Percentiles rank a stretch among this genome's conserved stretches.
Evolutionary conservation across 2,888 invertebrate genomes (phyloP).

Genomic region (Thelaira solivaga): DNA sequence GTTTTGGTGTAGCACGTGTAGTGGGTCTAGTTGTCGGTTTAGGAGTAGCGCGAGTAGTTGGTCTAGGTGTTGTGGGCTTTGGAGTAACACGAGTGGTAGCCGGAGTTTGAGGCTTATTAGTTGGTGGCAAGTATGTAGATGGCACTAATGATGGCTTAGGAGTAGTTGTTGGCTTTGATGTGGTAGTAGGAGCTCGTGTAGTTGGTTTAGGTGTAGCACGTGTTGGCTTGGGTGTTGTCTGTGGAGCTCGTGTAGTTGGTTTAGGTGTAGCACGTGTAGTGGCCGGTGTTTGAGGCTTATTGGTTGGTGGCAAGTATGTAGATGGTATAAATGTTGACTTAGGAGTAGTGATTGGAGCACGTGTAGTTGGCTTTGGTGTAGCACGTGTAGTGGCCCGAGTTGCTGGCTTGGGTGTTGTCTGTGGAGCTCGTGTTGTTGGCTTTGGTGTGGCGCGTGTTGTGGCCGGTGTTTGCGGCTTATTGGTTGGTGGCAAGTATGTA

Average conservation of each 20-base stretch:
- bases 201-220: constrained; percentile 46
- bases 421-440: constrained; percentile 18
- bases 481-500: constrained; percentile 52
- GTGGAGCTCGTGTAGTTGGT: constrained; percentile 23
- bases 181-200: too few relatives aligned
- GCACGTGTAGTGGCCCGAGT: constrained; percentile 62
- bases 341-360: constrained; percentile 41
- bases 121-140: constrained; percentile 63
- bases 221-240: constrained; percentile 37
- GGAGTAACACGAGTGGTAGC: constrained; percentile 47
- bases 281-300: constrained; percentile 38
- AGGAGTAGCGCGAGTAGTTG: constrained; percentile 42
- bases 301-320: constrained; percentile 51
- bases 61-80: constrained; percentile 48
- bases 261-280: constrained; percentile 60
- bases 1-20: constrained; percentile 59
- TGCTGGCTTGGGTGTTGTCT: constrained; percentile 21
- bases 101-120: constrained; percentile 60
- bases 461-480: constrained; percentile 27
- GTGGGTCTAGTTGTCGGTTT: too few relatives aligned
- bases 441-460: constrained; percentile 63
- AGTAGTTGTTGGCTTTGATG: constrained; percentile 36
- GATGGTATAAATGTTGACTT: constrained; percentile 23
- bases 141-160: too few relatives aligned
- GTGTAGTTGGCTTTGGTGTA: constrained; percentile 28